Evolutionary conservation across 2,888 invertebrate genomes (phyloP), one percentile per base, ranked within the genome.

Genomic region (Sceliomorpha sp.): DNA sequence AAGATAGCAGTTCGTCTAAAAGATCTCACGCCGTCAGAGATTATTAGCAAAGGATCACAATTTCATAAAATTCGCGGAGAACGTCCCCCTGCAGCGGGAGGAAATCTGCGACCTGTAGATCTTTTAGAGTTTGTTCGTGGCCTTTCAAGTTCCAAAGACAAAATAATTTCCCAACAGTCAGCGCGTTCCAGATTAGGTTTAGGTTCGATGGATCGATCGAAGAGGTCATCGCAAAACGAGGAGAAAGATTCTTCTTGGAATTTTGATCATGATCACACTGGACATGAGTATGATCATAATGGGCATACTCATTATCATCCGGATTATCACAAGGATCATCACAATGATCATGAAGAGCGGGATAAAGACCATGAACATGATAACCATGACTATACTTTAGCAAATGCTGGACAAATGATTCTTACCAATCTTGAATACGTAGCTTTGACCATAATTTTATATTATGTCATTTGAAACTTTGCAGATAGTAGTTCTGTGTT

Each of bases 11-110:
- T 74, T 20, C 74, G 56, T 10, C 47, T 62, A 4, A 26, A 78
- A 55, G 75, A 87, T 88, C 44, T 81, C 89, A 1, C 90, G 89
- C 90, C 91, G 67, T 89, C 92, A 0, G 91, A 93, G 51, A 88
- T 92, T 31, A 88, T 94, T 1, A 90, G 93, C 42, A 92, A 91
- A 76, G 91, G 91, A 15, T 95, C 95, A 1, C 95, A 95, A 81
- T 94, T 94, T 73, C 93, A 92, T 0, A 93, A 93, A 1, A 95
- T 93, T 75, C 92, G 90, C 76, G 95, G 95, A 0, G 94, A 95
- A 80, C 90, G 94, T 3, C 94, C 95, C 5, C 92, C 92, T 0
- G 86, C 91, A 34, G 88, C 91, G 17, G 88, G 90, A 0, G 88
- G 89, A 13, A 89, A 89, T 59, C 79, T 90, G 12, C 81, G 87